phyloP scores from a whole-genome alignment of 2,113 vertebrate genomes.

The Lagopus muta region DNA sequence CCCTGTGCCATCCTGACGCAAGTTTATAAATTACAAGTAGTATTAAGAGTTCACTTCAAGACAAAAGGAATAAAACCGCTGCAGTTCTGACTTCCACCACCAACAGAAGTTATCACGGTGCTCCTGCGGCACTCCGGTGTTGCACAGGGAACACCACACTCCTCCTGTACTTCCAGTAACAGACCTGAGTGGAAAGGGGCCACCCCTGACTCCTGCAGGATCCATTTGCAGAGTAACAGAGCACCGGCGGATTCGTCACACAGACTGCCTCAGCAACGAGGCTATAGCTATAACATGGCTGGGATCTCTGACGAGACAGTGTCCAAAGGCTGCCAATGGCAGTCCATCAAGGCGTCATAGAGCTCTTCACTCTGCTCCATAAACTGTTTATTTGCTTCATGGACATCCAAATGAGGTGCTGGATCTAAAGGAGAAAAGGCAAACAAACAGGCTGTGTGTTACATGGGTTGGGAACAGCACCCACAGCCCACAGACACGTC shows the following conservation, averaged over 20 bases:
- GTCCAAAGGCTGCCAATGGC: constrained; percentile 89
- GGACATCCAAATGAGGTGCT: constrained; percentile 83
- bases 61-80: constrained; percentile 45
- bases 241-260: not conserved
- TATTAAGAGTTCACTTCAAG: constrained; percentile 46
- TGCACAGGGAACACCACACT: constrained; percentile 4
- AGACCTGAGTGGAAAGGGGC: not conserved
- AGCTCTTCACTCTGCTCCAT: constrained; percentile 95
- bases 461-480: not conserved
- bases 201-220: not conserved
- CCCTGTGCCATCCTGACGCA: constrained; percentile 31
- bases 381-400: constrained; percentile 88
- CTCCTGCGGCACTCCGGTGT: not conserved
- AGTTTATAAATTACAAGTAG: constrained; percentile 72
- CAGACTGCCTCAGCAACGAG: not conserved
- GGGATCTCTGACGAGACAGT: constrained; percentile 81
- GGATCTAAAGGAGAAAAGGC: constrained; percentile 79
- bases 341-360: constrained; percentile 90
- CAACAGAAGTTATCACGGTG: constrained; percentile 31
- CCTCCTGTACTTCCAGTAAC: not conserved
- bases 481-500: not conserved
- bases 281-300: constrained; percentile 72
- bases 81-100: constrained; percentile 36
- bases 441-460: not conserved
- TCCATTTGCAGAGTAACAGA: not conserved